Evolutionary conservation across 2,797 vertebrate genomes (phyloP), one percentile per base, ranked within the genome.

Genomic region (Acanthopagrus latus): DNA sequence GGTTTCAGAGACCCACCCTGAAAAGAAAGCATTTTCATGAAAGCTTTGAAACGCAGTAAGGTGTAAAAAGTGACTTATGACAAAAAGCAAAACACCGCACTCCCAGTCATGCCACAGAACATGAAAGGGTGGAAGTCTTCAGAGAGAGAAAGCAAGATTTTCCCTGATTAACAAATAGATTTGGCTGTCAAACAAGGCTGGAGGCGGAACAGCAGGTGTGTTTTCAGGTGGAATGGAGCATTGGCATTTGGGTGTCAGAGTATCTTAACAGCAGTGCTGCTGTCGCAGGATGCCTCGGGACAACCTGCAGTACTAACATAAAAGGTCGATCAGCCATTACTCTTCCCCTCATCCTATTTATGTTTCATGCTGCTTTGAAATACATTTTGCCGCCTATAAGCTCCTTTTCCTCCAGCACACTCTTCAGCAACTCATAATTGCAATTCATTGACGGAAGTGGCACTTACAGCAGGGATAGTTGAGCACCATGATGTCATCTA

Each of bases 401-500:
- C 47, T 33, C 48, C 55, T 52, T 56, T 66, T 71, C 71, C 69
- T 38, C 25, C 33, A 76, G 75, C 74, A 70, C 52, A 55, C 74
- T 75, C 46, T 76, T n/a, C n/a, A n/a, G n/a, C n/a, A n/a, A n/a
- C n/a, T n/a, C n/a, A 67, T 84, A 84, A 87, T 81, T 74, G 71
- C 68, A 76, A 78, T 81, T 74, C 57, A 76, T 84, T 76, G 78
- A 84, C 64, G 85, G 69, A 82, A 88, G 81, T 83, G 83, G 68
- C 82, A 98, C 98, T 98, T 96, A 99, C 98, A 97, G 87, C 98
- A 99, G 0, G 98, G 98, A 77, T 99, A 99, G 92, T 97, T 99
- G 87, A 98, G 93, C 74, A 99, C 95, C 92, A 99, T 92, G 87
- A 99, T 97, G 93, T 99, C 97, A 89, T 99, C 98, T 72, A 99